Conservation (phyloP, 2,888 invertebrate genomes). For the Furcula furcula region DNA sequence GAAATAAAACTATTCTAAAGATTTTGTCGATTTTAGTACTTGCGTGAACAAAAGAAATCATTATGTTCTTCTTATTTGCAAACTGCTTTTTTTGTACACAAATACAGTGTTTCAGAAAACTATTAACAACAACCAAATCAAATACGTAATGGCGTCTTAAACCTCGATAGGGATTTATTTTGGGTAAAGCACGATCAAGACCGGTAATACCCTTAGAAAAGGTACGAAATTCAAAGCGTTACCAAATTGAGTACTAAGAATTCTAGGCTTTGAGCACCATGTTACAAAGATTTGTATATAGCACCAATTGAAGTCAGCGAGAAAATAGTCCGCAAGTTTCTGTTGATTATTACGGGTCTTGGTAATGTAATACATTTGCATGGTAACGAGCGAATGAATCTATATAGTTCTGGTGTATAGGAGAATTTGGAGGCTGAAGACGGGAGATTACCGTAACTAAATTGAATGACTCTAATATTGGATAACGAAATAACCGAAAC, state of each 20-base stretch:
- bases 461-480: no score
- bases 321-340: not conserved
- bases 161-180: constrained; percentile 2
- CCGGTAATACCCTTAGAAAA: constrained; percentile 4
- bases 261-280: constrained; percentile 1
- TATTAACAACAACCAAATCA: not conserved
- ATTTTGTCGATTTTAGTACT: no score
- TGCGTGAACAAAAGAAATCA: no score
- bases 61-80: constrained; percentile 4
- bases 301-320: not conserved
- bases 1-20: no score
- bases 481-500: no score
- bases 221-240: not conserved
- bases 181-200: constrained; percentile 1
- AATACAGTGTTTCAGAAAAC: not conserved
- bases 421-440: no score
- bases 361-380: not conserved
- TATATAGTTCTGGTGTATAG: not conserved
- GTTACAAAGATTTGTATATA: not conserved
- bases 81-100: constrained; percentile 1
- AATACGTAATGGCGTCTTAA: not conserved
- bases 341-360: not conserved
- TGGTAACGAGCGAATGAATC: not conserved
- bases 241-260: not conserved
- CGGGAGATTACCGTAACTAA: no score